These are phyloP conservation scores for Hydra vulgaris DNA, from an alignment of 30 jellyfish, hydroid and myxozoan species.

Conservation along the genomic window DNA sequence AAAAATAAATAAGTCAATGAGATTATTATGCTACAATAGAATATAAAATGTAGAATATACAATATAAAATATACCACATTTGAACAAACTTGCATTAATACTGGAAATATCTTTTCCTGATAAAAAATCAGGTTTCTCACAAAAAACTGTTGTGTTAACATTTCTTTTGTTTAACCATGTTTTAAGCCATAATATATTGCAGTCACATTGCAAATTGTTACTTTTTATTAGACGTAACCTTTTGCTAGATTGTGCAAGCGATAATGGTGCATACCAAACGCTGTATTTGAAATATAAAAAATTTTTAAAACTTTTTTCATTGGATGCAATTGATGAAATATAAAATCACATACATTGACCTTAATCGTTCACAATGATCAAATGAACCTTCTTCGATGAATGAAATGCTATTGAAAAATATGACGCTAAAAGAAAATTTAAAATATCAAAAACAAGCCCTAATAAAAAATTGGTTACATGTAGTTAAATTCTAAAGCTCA, in stretches of 20 bases:
- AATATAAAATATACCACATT: too few species aligned
- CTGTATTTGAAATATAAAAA: conserved; percentile 14
- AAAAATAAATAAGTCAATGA: too few species aligned
- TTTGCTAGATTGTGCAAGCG: conserved; percentile 50
- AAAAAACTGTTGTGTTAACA: conserved; percentile 17
- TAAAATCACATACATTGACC: conserved; percentile 33
- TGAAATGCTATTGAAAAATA: conserved; percentile 59
- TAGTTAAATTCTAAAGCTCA: too few species aligned
- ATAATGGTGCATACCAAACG: conserved; percentile 67
- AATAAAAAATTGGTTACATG: too few species aligned
- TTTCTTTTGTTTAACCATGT: conserved; percentile 38
- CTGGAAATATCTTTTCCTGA: conserved; percentile 29
- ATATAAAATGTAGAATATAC: too few species aligned
- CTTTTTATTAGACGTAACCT: conserved; percentile 41
- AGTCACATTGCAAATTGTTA: conserved; percentile 66
- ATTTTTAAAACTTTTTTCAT: too few species aligned
- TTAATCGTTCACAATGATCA: conserved; percentile 29
- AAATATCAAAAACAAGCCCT: background rate
- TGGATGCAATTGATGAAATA: too few species aligned
- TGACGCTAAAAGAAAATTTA: conserved; percentile 28
- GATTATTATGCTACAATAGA: too few species aligned
- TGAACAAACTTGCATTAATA: conserved; percentile 23
- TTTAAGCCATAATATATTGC: conserved; percentile 68
- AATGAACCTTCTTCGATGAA: conserved; percentile 71
- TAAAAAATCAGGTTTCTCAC: conserved; percentile 42